Evolutionary conservation across 2,797 vertebrate species (phyloP), one percentile per base, ranked within the genome.

Genomic region (Choloepus didactylus): DNA sequence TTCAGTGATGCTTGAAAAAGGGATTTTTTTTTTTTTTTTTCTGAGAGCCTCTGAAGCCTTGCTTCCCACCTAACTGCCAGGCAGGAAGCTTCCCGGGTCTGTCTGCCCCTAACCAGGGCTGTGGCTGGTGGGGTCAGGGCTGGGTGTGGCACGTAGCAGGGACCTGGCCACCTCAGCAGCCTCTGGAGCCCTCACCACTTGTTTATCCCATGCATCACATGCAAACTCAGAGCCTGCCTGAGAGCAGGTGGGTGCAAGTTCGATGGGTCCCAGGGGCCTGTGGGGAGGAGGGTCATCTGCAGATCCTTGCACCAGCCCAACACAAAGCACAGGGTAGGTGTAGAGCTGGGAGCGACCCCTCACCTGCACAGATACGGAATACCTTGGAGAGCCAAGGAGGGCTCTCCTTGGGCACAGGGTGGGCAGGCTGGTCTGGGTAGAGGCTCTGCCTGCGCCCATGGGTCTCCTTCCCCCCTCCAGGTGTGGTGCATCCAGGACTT

Each of bases 401-500:
- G 10, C 73, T 66, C 46, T 12, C 35, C 27, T 44, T 23, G 6
- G 85, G 35, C 35, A 18, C 23, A 7, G 14, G 5, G 46, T 35
- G 41, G 69, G 12, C 1, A 19, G 49, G 62, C 56, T 44, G 44
- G 31, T 44, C 31, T 49, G 15, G 72, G n/a, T 3, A 19, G 23
- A 83, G 62, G 51, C 27, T 18, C 66, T 21, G 3, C 4, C 84
- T 44, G 29, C 27, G 35, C 46, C 38, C 25, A 1, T 0, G 1
- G 6, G n/a, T 4, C 21, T 54, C 27, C 60, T 66, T 2, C 4
- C 25, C 70, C 54, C 1, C 18, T 56, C 56, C 16, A 99, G 99
- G 97, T 99, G 44, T 99, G 99, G 99, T 98, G 98, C 87, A 98
- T 99, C 87, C 99, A 99, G 96, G 97, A 99, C 93, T 93, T 98